These are phyloP conservation scores for Apodemus agrarius DNA, from an alignment of 2,797 vertebrate species.

Conservation along the genomic window DNA sequence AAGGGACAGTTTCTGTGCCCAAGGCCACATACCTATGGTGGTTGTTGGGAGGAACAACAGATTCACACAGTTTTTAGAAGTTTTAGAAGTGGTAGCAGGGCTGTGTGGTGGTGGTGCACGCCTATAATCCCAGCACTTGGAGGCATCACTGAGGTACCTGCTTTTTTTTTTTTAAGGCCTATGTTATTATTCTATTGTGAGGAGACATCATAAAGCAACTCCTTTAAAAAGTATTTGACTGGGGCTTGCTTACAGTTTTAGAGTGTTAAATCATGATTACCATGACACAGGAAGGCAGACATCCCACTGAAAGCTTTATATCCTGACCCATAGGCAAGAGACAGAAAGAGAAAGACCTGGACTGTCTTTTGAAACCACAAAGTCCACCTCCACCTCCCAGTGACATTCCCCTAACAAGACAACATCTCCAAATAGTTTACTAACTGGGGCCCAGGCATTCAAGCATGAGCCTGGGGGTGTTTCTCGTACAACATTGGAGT, in stretches of 20 bases:
- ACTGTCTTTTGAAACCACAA: not conserved
- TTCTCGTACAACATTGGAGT: not conserved
- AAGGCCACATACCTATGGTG: not conserved
- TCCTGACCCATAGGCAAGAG: not conserved
- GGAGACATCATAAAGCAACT: not conserved
- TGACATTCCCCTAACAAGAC: not conserved
- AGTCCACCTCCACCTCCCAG: not conserved
- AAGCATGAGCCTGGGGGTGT: not conserved
- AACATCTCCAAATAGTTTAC: not conserved
- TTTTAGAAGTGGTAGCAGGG: slow-evolving; percentile 21
- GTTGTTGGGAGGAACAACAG: slow-evolving; percentile 11
- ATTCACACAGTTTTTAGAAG: not conserved
- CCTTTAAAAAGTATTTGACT: not conserved
- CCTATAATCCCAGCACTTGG: too few relatives aligned
- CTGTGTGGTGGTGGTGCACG: too few relatives aligned
- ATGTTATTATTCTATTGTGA: not conserved
- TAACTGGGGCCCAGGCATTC: not conserved
- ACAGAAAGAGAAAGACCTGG: not conserved
- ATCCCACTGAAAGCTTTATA: not conserved
- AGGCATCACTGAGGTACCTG: not conserved
- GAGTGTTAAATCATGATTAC: not conserved
- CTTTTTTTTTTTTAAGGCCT: not conserved
- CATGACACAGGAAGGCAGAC: not conserved
- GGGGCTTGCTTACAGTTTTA: not conserved
- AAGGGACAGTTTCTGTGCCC: not conserved